Conservation (phyloP, 2,113 vertebrate species). For the Fulica atra region DNA sequence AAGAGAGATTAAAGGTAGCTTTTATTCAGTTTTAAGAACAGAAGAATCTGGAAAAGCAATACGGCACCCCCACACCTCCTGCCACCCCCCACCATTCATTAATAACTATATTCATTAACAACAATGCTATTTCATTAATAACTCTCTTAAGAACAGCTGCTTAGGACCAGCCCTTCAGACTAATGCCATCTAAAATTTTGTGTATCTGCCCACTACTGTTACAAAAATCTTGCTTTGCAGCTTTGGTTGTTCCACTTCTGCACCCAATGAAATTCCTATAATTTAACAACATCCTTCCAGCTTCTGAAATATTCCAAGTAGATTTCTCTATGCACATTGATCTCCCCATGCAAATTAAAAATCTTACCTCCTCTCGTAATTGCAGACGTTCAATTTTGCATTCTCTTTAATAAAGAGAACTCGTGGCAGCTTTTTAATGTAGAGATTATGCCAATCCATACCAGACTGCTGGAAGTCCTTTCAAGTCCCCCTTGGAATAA, state of each 20-base stretch:
- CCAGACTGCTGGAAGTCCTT: background rate
- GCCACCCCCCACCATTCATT: too few relatives aligned
- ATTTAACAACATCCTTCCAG: background rate
- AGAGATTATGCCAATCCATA: background rate
- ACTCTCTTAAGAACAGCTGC: background rate
- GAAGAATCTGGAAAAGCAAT: background rate
- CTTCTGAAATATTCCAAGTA: background rate
- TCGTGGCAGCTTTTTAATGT: background rate
- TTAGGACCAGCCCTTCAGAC: background rate
- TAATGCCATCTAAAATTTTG: background rate
- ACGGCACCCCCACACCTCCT: background rate
- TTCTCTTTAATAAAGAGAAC: background rate
- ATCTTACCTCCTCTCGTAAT: constrained; percentile 5
- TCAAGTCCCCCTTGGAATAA: background rate
- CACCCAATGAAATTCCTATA: background rate
- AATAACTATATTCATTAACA: too few relatives aligned
- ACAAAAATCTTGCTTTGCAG: background rate
- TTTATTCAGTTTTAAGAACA: background rate
- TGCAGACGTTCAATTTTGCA: background rate
- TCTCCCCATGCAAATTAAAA: background rate
- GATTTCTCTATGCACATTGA: background rate
- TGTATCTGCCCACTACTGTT: background rate
- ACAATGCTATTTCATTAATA: background rate
- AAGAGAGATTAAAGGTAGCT: background rate
- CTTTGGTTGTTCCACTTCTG: background rate